A percentile compares a stretch with the other conserved stretches of the same genome.
phyloP scores from a whole-genome alignment of 1,140 invertebrate species.

The Eupeodes corollae region DNA sequence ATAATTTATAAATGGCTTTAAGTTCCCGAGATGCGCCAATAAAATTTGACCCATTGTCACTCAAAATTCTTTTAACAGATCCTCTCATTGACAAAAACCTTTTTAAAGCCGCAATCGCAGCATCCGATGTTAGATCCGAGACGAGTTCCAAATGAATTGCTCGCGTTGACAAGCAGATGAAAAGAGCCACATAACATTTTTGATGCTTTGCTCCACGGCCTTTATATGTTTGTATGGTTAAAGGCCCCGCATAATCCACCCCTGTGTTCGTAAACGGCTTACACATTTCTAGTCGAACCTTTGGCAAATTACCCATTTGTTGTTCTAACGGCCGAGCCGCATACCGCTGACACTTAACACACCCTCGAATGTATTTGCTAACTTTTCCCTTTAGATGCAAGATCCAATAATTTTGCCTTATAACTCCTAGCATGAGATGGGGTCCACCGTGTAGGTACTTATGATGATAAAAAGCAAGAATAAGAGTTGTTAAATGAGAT shows the following conservation, averaged over 20 bases:
- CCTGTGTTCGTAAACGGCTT: conserved; percentile 5
- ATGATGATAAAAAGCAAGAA: too few species aligned
- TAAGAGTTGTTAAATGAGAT: too few species aligned
- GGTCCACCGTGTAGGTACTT: too few species aligned
- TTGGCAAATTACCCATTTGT: background rate
- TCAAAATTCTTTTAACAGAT: too few species aligned
- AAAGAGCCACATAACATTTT: conserved; percentile 19
- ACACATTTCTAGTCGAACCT: background rate
- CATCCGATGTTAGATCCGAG: conserved; percentile 15
- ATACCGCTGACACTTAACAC: background rate
- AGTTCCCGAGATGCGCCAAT: conserved; percentile 12
- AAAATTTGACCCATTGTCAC: too few species aligned
- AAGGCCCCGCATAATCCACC: conserved; percentile 31
- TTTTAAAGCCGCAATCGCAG: conserved; percentile 17
- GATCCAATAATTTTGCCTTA: too few species aligned
- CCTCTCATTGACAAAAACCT: conserved; percentile 16
- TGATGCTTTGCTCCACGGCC: conserved; percentile 4
- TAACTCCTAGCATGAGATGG: too few species aligned
- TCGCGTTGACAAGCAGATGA: conserved; percentile 23
- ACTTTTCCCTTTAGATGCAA: too few species aligned
- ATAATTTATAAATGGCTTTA: background rate
- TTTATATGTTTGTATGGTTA: conserved; percentile 9
- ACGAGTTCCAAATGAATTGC: conserved; percentile 29
- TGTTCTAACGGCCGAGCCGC: conserved; percentile 3
- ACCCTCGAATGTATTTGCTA: background rate